Evolutionary conservation across 2,888 invertebrate genomes (phyloP).

Genomic region (Onthophagus sagittarius): DNA sequence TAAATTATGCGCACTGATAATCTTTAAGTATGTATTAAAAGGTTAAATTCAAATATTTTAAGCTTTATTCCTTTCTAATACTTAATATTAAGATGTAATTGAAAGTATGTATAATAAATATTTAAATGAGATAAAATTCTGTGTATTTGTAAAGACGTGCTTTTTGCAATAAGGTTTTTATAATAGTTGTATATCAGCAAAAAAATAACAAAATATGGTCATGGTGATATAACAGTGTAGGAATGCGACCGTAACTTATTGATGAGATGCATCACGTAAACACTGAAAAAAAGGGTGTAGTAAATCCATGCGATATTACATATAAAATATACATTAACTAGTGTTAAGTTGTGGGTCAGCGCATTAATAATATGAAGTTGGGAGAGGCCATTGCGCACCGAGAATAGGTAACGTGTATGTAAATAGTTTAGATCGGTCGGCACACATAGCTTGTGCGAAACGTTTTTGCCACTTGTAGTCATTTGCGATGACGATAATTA

Average conservation of each 20-base stretch:
- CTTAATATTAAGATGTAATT: too few relatives aligned
- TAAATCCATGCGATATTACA: slow-evolving; percentile 4
- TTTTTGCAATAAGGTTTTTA: too few relatives aligned
- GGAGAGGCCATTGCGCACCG: neutral
- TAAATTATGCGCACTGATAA: too few relatives aligned
- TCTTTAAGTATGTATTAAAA: too few relatives aligned
- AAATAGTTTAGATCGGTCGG: neutral
- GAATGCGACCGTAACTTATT: neutral
- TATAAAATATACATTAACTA: neutral
- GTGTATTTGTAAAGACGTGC: too few relatives aligned
- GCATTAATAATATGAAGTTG: slow-evolving; percentile 6
- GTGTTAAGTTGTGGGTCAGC: slow-evolving; percentile 10
- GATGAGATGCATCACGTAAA: neutral
- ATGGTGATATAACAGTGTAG: neutral
- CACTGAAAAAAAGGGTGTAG: neutral
- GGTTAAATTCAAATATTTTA: too few relatives aligned
- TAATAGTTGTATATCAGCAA: too few relatives aligned
- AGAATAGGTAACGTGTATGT: neutral
- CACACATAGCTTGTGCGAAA: neutral
- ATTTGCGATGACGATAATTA: slow-evolving; percentile 4
- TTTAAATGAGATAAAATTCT: too few relatives aligned
- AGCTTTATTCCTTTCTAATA: too few relatives aligned
- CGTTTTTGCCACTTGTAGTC: neutral
- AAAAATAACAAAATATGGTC: neutral
- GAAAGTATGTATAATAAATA: too few relatives aligned